Conservation (phyloP, 2,888 invertebrate species). For the Noctua comes region DNA sequence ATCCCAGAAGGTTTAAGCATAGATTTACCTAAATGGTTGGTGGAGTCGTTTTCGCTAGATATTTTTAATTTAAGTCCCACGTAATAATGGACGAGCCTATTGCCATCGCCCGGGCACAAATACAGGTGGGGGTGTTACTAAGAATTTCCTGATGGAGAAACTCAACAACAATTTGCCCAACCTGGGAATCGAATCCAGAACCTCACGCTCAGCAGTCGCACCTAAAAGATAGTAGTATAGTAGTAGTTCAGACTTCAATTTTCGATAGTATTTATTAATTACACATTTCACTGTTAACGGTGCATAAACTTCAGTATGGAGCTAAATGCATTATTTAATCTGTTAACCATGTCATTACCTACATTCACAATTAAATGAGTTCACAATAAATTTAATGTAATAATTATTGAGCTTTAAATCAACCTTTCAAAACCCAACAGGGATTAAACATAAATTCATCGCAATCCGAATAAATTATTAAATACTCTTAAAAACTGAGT, state of each 20-base stretch:
- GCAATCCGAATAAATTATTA: conserved; percentile 24
- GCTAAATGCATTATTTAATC: conserved; percentile 34
- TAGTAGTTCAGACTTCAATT: neutral
- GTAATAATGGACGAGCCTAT: neutral
- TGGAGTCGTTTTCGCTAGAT: neutral
- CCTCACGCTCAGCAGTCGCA: neutral
- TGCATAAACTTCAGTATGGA: neutral
- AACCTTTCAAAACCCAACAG: conserved; percentile 18
- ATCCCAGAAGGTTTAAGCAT: neutral
- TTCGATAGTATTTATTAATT: neutral
- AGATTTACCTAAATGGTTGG: neutral
- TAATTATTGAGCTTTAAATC: conserved; percentile 31
- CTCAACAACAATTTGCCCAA: neutral
- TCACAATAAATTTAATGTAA: conserved; percentile 37
- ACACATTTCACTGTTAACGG: neutral
- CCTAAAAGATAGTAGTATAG: neutral
- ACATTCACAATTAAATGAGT: conserved; percentile 33
- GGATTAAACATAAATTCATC: conserved; percentile 26
- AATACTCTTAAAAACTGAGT: conserved; percentile 28
- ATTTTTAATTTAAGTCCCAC: neutral
- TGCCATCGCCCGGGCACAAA: neutral
- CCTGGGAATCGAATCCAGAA: neutral
- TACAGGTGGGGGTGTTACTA: neutral
- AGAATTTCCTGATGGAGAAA: neutral
- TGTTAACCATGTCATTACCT: conserved; percentile 19